Base-by-base conservation (phyloP, 1,140 invertebrate species). In the Drosophila athabasca region DNA sequence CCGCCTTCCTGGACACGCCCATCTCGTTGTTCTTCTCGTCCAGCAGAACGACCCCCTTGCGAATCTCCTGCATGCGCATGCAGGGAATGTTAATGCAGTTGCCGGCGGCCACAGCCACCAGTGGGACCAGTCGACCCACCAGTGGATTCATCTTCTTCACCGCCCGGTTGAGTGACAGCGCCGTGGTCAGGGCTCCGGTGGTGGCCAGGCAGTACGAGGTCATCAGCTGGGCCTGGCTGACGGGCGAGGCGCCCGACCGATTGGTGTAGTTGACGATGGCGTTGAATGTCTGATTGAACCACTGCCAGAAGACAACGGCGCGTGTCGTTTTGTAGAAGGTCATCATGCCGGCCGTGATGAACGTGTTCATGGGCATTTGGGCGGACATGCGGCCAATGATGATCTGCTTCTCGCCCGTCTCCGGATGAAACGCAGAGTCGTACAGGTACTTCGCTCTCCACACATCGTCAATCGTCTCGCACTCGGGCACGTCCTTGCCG, bases 11-110 rank as follows among this genome's bases (percentile, higher is more conserved):
- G 0, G 96, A 96, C 60, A 91, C 92, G 0, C 95, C 96, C 39
- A 97, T 90, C 55, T 94, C 94, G 3, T 94, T 93, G 13, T 96
- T 96, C 51, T 95, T 93, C 39, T 95, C 94, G 80, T 96, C 95
- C 81, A 95, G 94, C 8, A 98, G 93, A 35, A 95, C 94, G 17
- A 97, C 95, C 5, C 97, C 97, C 71, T 96, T 93, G 66, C 94
- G 90, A 0, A 98, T 90, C 93, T 97, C 97, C 96, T 94, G 94
- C 90, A 94, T 94, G 79, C 97, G 94, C 97, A 98, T 98, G 90
- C 98, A 93, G 6, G 97, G 97, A 83, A 98, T 97, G 90, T 98
- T 98, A 57, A 98, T 96, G 90, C 95, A 96, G 92, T 98, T 98
- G 17, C 97, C 97, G 35, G 97, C 96, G 48, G 96, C 96, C 1